Evolutionary conservation across 2,888 invertebrate species (phyloP).

Genomic region (Papilio gigon): DNA sequence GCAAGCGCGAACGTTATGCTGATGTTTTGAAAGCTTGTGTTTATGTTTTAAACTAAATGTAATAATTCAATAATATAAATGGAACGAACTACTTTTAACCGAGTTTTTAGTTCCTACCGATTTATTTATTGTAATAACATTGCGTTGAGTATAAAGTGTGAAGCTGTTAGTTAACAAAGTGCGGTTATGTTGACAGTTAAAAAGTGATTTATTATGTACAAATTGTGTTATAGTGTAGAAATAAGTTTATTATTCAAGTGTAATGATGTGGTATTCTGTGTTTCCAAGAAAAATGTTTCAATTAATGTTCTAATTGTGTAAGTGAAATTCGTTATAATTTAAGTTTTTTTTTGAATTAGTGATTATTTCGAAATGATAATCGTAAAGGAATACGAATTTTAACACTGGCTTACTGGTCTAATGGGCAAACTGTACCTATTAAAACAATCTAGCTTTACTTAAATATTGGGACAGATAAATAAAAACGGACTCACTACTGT

Average conservation of each 20-base stretch:
- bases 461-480: not conserved
- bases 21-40: slow-evolving; percentile 69
- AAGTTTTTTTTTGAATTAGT: not conserved
- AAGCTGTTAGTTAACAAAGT: slow-evolving; percentile 59
- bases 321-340: slow-evolving; percentile 18
- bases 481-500: not conserved
- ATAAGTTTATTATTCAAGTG: slow-evolving; percentile 10
- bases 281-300: not conserved
- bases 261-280: slow-evolving; percentile 22
- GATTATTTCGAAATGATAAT: slow-evolving; percentile 14
- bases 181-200: slow-evolving; percentile 72
- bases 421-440: not conserved
- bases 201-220: slow-evolving; percentile 43
- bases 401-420: not conserved
- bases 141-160: slow-evolving; percentile 33
- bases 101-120: slow-evolving; percentile 41
- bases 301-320: not conserved
- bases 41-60: slow-evolving; percentile 49
- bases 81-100: slow-evolving; percentile 52
- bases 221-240: not conserved
- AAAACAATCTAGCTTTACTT: not conserved
- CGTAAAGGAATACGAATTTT: slow-evolving; percentile 14
- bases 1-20: slow-evolving; percentile 65
- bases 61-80: slow-evolving; percentile 58
- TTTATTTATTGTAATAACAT: slow-evolving; percentile 47